Conservation (phyloP, 2,797 vertebrate genomes). For the Amazona finschi region DNA sequence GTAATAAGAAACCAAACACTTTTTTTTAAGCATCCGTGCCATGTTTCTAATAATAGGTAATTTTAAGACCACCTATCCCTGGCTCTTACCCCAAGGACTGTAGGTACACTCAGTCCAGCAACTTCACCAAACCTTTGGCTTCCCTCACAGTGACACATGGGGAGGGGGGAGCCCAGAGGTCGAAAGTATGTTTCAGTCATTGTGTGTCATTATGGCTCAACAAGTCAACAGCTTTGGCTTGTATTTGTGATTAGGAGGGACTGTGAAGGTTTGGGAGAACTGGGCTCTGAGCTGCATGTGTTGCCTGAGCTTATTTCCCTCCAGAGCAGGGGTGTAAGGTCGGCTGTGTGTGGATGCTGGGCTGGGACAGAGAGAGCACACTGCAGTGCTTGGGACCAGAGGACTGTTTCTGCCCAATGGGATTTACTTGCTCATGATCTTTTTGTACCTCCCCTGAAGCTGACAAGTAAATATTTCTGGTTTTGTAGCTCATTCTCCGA, state of each 20-base stretch:
- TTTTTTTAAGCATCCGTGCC: neutral
- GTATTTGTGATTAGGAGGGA: neutral
- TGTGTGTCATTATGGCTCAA: neutral
- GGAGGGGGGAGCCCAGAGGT: neutral
- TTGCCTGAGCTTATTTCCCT: neutral
- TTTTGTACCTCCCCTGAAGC: neutral
- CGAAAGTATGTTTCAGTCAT: neutral
- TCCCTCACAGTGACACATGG: neutral
- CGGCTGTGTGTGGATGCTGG: neutral
- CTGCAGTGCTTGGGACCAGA: neutral
- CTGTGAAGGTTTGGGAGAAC: neutral
- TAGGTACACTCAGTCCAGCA: neutral
- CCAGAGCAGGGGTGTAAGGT: neutral
- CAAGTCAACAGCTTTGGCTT: neutral
- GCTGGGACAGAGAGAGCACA: neutral
- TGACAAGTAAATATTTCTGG: slow-evolving; percentile 69
- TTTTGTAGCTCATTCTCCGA: slow-evolving; percentile 87
- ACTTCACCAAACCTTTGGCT: neutral
- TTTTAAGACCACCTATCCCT: neutral
- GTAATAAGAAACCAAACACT: neutral
- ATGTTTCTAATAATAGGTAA: neutral
- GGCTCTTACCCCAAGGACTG: neutral
- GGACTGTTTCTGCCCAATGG: neutral
- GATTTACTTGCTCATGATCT: neutral
- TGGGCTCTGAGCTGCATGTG: fast-evolving